These are phyloP conservation scores for Ceryle rudis DNA, from an alignment of 2,797 vertebrate species.

Conservation along the genomic window DNA sequence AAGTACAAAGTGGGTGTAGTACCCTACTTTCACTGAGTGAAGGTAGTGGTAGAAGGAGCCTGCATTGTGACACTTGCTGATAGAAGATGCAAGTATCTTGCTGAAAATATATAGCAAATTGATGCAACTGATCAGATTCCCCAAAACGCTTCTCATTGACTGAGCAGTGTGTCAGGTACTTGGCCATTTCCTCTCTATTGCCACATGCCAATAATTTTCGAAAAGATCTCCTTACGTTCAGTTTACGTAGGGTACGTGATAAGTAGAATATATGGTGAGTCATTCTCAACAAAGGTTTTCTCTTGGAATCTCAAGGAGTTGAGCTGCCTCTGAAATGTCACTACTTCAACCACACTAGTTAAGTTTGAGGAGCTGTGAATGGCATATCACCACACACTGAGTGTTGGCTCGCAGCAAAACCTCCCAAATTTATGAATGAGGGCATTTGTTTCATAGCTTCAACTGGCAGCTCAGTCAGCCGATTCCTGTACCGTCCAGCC, in stretches of 20 bases:
- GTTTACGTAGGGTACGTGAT: not conserved
- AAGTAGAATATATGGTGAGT: not conserved
- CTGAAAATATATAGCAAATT: not conserved
- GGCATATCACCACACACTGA: accelerated
- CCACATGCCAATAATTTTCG: not conserved
- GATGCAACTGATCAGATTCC: not conserved
- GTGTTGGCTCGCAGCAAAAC: not conserved
- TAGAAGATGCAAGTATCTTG: not conserved
- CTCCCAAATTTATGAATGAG: not conserved
- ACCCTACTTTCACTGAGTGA: too few species aligned
- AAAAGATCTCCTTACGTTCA: not conserved
- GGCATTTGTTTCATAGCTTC: not conserved
- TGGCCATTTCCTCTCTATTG: not conserved
- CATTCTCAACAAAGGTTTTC: not conserved
- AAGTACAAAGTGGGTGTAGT: too few species aligned
- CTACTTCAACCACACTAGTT: not conserved
- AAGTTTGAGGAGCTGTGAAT: not conserved
- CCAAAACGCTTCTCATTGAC: not conserved
- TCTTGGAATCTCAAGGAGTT: not conserved
- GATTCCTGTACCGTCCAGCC: not conserved
- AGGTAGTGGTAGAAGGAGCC: not conserved
- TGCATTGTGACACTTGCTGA: not conserved
- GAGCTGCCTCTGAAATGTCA: not conserved
- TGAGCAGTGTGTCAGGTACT: not conserved
- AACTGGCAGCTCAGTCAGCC: not conserved